phyloP scores from a whole-genome alignment of 1,140 invertebrate species.

The Aphis gossypii region DNA sequence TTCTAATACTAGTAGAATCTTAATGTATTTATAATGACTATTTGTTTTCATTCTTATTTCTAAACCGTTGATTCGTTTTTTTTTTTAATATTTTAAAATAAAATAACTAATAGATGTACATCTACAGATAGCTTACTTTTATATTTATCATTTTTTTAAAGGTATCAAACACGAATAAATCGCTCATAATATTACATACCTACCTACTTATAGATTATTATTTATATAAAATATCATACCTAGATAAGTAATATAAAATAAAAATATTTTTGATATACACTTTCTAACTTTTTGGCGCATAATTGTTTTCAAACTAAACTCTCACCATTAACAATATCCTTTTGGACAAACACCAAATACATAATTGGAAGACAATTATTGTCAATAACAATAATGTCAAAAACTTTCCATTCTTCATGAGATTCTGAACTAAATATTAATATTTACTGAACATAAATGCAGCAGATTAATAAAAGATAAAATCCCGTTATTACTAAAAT shows the following conservation, averaged over 20 bases:
- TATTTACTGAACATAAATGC: neutral
- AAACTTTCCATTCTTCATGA: slow-evolving; percentile 49
- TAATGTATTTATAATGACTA: slow-evolving; percentile 48
- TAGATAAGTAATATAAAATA: neutral
- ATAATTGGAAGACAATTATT: slow-evolving; percentile 51
- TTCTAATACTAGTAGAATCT: neutral
- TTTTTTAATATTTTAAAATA: neutral
- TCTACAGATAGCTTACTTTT: neutral
- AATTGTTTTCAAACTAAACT: slow-evolving; percentile 39
- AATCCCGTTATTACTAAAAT: neutral
- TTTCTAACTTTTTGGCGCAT: slow-evolving; percentile 37
- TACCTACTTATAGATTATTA: neutral
- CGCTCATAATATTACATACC: neutral
- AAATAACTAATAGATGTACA: neutral
- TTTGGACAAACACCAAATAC: slow-evolving; percentile 46
- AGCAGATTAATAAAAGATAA: neutral
- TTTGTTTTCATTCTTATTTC: slow-evolving; percentile 21
- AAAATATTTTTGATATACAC: neutral
- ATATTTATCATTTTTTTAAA: neutral
- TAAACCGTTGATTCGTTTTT: neutral
- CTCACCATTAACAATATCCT: slow-evolving; percentile 36
- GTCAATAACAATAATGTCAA: slow-evolving; percentile 26
- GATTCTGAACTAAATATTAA: neutral
- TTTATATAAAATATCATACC: neutral
- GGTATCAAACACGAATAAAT: neutral